Conservation (phyloP, 1,140 invertebrate genomes). For the Drosophila pachea region DNA sequence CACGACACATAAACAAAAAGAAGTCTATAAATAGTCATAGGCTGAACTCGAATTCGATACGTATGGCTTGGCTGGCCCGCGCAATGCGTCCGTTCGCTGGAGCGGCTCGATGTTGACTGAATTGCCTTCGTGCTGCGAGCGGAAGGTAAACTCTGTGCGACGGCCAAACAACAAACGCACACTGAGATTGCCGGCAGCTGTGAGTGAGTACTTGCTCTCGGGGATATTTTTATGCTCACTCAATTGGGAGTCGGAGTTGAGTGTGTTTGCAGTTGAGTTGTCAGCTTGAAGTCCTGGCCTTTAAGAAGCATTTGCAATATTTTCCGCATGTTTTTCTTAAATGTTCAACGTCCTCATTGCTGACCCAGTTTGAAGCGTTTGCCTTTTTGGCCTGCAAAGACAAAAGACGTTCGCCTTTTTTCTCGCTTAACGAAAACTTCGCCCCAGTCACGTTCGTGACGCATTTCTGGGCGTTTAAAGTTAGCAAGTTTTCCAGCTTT, state of each 20-base stretch:
- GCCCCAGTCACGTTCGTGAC: conserved; percentile 63
- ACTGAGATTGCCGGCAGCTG: conserved; percentile 11
- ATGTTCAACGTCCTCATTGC: conserved; percentile 53
- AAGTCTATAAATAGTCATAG: conserved; percentile 56
- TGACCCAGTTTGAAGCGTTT: conserved; percentile 56
- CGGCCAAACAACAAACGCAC: conserved; percentile 3
- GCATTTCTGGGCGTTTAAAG: conserved; percentile 47
- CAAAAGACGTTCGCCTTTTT: conserved; percentile 25
- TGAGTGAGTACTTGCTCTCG: conserved; percentile 1
- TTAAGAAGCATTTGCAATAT: conserved; percentile 52
- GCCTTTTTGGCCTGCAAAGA: conserved; percentile 21
- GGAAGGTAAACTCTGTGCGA: conserved; percentile 11
- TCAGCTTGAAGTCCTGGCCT: conserved; percentile 40
- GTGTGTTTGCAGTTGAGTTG: conserved; percentile 7
- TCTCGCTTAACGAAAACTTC: conserved; percentile 48
- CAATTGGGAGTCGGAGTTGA: conserved; percentile 1
- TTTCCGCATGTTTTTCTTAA: conserved; percentile 41
- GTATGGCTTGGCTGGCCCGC: conserved; percentile 19
- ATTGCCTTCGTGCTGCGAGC: conserved; percentile 29
- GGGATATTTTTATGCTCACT: conserved; percentile 24
- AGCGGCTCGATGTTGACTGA: conserved; percentile 62
- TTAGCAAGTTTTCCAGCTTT: conserved; percentile 8
- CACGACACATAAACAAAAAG: conserved; percentile 64
- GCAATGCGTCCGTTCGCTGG: conserved; percentile 61
- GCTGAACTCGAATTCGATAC: conserved; percentile 40